Percentiles rank a stretch among this genome's conserved stretches.
These are phyloP conservation scores for Oscheius sp. DNA, from an alignment of 2,888 invertebrate genomes.

Conservation along the genomic window DNA sequence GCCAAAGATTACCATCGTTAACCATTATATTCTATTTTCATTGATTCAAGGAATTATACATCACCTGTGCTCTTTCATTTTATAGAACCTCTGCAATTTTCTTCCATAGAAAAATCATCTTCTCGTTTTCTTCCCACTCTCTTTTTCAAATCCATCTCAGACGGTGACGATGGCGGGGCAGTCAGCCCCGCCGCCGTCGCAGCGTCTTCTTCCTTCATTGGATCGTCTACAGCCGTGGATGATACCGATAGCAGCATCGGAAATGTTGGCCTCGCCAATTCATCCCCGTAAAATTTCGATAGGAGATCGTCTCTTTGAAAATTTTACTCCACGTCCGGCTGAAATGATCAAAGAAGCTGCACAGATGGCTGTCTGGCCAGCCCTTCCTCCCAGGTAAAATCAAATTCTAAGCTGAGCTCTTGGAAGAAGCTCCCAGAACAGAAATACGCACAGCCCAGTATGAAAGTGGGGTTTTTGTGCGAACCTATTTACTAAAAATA, in stretches of 20 bases:
- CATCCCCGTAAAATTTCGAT: conserved; percentile 49
- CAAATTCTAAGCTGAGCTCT: no score
- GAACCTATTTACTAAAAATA: no score
- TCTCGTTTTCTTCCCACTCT: background rate
- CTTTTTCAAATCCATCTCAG: background rate
- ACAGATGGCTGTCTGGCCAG: conserved; percentile 60
- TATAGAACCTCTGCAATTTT: no score
- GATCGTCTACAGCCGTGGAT: conserved; percentile 62
- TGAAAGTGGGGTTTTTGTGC: no score
- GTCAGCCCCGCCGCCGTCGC: conserved; percentile 31
- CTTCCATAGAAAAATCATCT: background rate
- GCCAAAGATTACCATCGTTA: no score
- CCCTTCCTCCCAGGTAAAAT: conserved; percentile 50
- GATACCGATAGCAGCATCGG: conserved; percentile 55
- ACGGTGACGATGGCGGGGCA: conserved; percentile 30
- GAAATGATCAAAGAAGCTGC: conserved; percentile 57
- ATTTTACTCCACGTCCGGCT: conserved; percentile 45
- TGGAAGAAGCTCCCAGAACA: no score
- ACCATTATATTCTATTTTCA: no score
- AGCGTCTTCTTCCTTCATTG: conserved; percentile 46
- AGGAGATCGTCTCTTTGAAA: conserved; percentile 49
- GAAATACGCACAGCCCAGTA: no score
- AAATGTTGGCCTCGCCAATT: conserved; percentile 56
- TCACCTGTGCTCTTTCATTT: no score
- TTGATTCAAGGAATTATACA: no score